phyloP scores from a whole-genome alignment of 2,888 invertebrate genomes.

The Drosophila borborema region DNA sequence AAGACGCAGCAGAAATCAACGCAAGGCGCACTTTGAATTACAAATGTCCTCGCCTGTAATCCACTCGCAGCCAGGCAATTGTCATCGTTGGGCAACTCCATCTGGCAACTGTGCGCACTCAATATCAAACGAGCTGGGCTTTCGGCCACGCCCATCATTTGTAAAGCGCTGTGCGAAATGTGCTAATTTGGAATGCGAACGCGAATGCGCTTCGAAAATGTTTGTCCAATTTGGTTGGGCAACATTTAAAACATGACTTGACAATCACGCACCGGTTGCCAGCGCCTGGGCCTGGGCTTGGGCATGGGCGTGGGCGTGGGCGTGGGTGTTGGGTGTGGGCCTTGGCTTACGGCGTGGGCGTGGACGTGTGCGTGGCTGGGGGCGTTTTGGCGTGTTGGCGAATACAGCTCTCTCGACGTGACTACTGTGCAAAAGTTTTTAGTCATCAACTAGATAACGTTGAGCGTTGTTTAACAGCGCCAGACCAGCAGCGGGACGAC shows the following conservation, averaged over 20 bases:
- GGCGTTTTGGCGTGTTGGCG: constrained; percentile 8
- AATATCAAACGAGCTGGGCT: constrained; percentile 31
- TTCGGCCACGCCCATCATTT: constrained; percentile 37
- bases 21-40: constrained; percentile 74
- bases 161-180: constrained; percentile 49
- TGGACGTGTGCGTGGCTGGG: constrained; percentile 15
- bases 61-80: constrained; percentile 32
- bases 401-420: constrained; percentile 56
- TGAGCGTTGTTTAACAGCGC: constrained; percentile 69
- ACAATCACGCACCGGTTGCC: constrained; percentile 69
- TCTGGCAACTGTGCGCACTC: constrained; percentile 22
- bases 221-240: constrained; percentile 79
- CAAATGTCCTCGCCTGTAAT: constrained; percentile 60
- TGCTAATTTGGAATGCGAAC: constrained; percentile 70
- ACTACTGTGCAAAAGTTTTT: constrained; percentile 69
- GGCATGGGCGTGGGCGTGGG: constrained; percentile 16
- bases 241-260: constrained; percentile 80
- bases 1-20: constrained; percentile 66
- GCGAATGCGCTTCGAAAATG: constrained; percentile 72
- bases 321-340: neutral
- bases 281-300: neutral
- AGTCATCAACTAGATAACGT: constrained; percentile 77
- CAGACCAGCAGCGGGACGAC: constrained; percentile 15
- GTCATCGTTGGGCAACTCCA: constrained; percentile 8
- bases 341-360: neutral